These are phyloP conservation scores for Etheostoma cragini DNA, from an alignment of 2,113 vertebrate genomes.

Conservation along the genomic window DNA sequence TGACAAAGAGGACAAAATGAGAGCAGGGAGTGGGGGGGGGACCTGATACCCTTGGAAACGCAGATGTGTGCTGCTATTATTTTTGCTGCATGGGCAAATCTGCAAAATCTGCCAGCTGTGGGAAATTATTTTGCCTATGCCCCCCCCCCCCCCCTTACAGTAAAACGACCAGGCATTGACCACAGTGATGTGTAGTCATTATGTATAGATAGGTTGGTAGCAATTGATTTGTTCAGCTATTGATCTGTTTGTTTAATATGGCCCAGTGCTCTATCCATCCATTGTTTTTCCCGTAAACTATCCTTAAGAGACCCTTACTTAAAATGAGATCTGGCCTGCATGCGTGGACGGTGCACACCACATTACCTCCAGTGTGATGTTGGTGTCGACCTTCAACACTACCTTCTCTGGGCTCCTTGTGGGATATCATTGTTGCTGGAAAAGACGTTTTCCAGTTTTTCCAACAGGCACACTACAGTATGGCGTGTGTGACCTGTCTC, in stretches of 20 bases:
- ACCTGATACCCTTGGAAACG: slow-evolving; percentile 60
- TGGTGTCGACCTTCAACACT: slow-evolving; percentile 52
- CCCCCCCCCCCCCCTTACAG: neutral
- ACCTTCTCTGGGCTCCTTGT: slow-evolving; percentile 37
- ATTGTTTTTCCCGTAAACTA: slow-evolving; percentile 36
- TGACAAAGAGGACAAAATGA: slow-evolving; percentile 82
- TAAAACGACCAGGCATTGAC: slow-evolving; percentile 22
- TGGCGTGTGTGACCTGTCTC: slow-evolving; percentile 58
- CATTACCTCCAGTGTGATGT: slow-evolving; percentile 45
- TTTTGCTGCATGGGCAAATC: slow-evolving; percentile 62
- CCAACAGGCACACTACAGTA: slow-evolving; percentile 30
- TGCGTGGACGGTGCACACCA: slow-evolving; percentile 28
- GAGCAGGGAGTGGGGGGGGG: neutral
- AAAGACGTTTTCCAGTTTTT: slow-evolving; percentile 40
- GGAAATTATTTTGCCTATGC: slow-evolving; percentile 22
- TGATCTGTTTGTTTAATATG: slow-evolving; percentile 70
- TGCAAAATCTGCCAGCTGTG: slow-evolving; percentile 20
- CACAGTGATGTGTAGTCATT: slow-evolving; percentile 24
- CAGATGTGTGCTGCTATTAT: slow-evolving; percentile 56
- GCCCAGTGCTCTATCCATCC: slow-evolving; percentile 16
- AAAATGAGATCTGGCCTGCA: slow-evolving; percentile 45
- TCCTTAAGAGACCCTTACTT: slow-evolving; percentile 46
- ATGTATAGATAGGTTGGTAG: slow-evolving; percentile 39
- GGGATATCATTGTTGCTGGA: slow-evolving; percentile 47
- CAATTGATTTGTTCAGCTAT: slow-evolving; percentile 71